Evolutionary conservation across 2,888 invertebrate genomes (phyloP).

Genomic region (Acleris literana): DNA sequence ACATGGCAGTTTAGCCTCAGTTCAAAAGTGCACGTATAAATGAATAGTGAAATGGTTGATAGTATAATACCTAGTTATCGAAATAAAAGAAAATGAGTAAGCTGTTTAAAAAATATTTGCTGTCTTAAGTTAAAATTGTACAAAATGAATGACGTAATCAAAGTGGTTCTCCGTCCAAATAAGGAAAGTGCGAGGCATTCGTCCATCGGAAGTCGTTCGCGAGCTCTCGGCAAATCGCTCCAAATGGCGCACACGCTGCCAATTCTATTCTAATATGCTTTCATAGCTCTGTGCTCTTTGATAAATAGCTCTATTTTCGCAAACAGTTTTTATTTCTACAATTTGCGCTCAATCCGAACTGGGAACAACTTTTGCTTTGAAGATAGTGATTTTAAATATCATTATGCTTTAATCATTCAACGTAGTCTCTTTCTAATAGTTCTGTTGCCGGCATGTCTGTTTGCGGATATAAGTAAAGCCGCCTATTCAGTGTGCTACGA

Average conservation of each 20-base stretch:
- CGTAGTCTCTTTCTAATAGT: too few species aligned
- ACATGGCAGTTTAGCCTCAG: background rate
- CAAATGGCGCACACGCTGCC: conserved; percentile 58
- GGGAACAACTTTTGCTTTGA: background rate
- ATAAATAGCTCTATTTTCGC: conserved; percentile 36
- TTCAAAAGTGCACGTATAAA: background rate
- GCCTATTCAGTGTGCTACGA: too few species aligned
- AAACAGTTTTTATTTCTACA: conserved; percentile 13
- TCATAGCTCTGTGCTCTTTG: conserved; percentile 38
- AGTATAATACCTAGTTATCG: background rate
- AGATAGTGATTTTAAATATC: too few species aligned
- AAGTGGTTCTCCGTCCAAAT: conserved; percentile 62
- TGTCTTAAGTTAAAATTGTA: conserved; percentile 39
- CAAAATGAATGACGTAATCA: conserved; percentile 64
- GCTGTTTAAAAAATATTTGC: too few species aligned
- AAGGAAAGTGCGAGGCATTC: conserved; percentile 61
- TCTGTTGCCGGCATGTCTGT: too few species aligned
- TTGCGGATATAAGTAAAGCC: too few species aligned
- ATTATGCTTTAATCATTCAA: too few species aligned
- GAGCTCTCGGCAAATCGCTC: conserved; percentile 61
- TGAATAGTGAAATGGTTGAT: too few species aligned
- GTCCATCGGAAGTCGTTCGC: conserved; percentile 65
- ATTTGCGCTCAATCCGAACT: background rate
- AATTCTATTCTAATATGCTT: conserved; percentile 50
- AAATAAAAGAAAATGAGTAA: background rate